Conservation (phyloP, 2,888 invertebrate genomes). For the Coenonympha glycerion region DNA sequence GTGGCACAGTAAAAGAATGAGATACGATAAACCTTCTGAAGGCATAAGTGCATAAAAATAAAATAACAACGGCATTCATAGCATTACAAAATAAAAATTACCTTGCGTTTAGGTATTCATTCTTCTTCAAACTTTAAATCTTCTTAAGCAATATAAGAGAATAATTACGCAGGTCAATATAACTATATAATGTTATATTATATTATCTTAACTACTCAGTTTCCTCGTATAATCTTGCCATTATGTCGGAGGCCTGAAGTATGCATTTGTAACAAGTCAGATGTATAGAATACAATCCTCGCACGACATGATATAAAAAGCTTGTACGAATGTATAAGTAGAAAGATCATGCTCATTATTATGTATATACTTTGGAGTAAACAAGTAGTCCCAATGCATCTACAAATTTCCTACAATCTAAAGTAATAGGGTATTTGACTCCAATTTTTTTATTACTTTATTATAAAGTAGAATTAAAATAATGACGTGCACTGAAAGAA, state of each 20-base stretch:
- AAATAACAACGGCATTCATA: neutral
- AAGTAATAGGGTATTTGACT: too few relatives aligned
- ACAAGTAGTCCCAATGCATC: neutral
- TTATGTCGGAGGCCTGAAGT: constrained; percentile 24
- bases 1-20: too few relatives aligned
- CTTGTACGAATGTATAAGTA: neutral
- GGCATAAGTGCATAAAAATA: neutral
- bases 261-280: constrained; percentile 25
- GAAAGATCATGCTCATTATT: neutral
- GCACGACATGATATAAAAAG: constrained; percentile 10
- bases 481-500: too few relatives aligned
- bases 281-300: constrained; percentile 23
- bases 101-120: too few relatives aligned
- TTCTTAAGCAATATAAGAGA: neutral
- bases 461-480: too few relatives aligned
- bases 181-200: too few relatives aligned
- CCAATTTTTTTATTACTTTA: too few relatives aligned
- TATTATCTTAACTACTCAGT: constrained; percentile 10
- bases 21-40: constrained; percentile 1
- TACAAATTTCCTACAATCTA: neutral
- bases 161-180: too few relatives aligned
- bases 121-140: constrained; percentile 1
- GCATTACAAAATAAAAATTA: too few relatives aligned
- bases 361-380: neutral
- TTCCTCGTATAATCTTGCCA: constrained; percentile 23